Evolutionary conservation across 2,888 invertebrate genomes (phyloP).

Genomic region (Cecidostiba fungosa): DNA sequence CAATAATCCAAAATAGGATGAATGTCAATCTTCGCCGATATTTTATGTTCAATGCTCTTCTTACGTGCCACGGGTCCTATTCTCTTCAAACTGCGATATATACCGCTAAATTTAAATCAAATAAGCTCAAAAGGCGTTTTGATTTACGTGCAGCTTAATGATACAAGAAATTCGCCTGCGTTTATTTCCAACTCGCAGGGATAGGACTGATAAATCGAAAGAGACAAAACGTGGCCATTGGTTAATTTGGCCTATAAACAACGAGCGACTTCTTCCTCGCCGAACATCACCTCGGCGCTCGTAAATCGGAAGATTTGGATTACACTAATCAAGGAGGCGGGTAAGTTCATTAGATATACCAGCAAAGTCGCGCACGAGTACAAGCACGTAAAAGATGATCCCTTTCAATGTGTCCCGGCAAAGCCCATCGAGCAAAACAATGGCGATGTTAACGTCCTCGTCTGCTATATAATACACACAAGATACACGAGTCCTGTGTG

Average conservation of each 20-base stretch:
- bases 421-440: conserved; percentile 16
- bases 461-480: neutral
- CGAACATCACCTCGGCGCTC: neutral
- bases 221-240: neutral
- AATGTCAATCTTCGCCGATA: neutral
- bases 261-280: too few species aligned
- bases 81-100: neutral
- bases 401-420: conserved; percentile 5
- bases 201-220: neutral
- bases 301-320: conserved; percentile 46
- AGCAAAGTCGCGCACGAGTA: neutral
- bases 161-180: neutral
- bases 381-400: conserved; percentile 1
- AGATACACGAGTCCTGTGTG: neutral
- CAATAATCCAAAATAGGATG: neutral
- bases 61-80: too few species aligned
- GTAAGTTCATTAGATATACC: neutral
- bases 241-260: too few species aligned
- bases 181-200: neutral
- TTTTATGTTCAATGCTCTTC: neutral
- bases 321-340: conserved; percentile 25
- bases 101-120: neutral
- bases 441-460: conserved; percentile 30
- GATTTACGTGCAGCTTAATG: neutral
- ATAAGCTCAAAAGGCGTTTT: neutral